These are phyloP conservation scores for Sarcoramphus papa DNA, from an alignment of 2,797 vertebrate genomes.

Conservation along the genomic window DNA sequence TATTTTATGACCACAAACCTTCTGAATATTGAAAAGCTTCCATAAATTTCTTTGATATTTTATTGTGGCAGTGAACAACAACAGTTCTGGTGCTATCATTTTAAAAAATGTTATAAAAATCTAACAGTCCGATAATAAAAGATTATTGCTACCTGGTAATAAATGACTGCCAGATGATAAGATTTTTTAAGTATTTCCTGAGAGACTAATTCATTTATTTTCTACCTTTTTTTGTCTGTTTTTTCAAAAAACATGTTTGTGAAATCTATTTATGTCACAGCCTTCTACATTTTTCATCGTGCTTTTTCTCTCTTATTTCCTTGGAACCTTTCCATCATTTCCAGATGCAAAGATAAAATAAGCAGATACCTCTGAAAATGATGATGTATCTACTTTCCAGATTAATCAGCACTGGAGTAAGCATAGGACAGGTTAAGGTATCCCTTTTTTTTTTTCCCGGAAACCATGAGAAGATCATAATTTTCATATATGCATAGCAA, in stretches of 20 bases:
- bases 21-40: constrained; percentile 26
- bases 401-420: constrained; percentile 6
- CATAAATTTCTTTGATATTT: constrained; percentile 36
- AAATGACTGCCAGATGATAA: constrained; percentile 30
- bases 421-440: not conserved
- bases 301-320: not conserved
- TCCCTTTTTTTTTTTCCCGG: not conserved
- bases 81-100: not conserved
- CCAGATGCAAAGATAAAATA: constrained; percentile 33
- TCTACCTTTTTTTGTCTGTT: not conserved
- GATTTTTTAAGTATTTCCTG: constrained; percentile 13
- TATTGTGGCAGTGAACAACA: constrained; percentile 40
- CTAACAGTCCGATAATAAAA: constrained; percentile 39
- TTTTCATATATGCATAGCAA: not conserved
- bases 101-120: constrained; percentile 40
- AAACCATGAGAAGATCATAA: not conserved
- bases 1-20: constrained; percentile 22
- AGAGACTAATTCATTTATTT: constrained; percentile 50
- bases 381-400: constrained; percentile 19
- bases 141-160: constrained; percentile 29
- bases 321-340: constrained; percentile 39
- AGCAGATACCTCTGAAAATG: constrained; percentile 18
- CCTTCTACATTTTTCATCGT: not conserved
- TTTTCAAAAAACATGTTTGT: not conserved
- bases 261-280: constrained; percentile 26